Conservation (phyloP, 2,888 invertebrate genomes). For the Heteromyza rotundicornis region DNA sequence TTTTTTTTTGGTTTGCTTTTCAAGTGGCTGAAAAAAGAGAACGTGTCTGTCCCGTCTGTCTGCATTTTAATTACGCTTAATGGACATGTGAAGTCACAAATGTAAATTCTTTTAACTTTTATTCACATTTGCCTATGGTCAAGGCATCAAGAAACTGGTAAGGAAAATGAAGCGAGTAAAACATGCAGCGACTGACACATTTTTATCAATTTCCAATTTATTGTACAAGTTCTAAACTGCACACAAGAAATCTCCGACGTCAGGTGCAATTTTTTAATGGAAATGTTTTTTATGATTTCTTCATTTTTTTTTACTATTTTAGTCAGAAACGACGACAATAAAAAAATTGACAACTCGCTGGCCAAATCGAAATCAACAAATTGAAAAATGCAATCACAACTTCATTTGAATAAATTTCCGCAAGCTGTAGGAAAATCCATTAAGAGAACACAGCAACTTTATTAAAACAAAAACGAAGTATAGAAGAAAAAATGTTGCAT, state of each 20-base stretch:
- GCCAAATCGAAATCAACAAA: background rate
- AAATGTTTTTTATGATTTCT: background rate
- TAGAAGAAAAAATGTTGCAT: background rate
- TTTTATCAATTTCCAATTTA: background rate
- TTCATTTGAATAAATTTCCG: conserved; percentile 1
- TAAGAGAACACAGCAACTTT: background rate
- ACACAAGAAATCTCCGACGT: background rate
- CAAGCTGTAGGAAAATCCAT: background rate
- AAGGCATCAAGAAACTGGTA: too few relatives aligned
- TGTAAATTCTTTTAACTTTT: too few relatives aligned
- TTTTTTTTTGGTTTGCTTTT: too few relatives aligned
- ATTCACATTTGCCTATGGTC: too few relatives aligned
- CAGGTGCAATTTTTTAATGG: background rate
- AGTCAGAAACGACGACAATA: background rate
- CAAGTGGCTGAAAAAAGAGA: too few relatives aligned
- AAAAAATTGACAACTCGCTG: background rate
- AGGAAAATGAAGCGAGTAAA: too few relatives aligned
- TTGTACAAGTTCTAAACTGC: background rate
- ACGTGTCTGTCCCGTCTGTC: background rate
- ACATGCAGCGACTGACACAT: background rate
- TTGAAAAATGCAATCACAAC: background rate
- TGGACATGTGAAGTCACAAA: too few relatives aligned
- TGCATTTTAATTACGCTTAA: background rate
- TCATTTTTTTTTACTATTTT: background rate
- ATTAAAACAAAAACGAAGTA: background rate